These are phyloP conservation scores for Araneus ventricosus DNA, from an alignment of 1,140 invertebrate genomes.

Conservation along the genomic window DNA sequence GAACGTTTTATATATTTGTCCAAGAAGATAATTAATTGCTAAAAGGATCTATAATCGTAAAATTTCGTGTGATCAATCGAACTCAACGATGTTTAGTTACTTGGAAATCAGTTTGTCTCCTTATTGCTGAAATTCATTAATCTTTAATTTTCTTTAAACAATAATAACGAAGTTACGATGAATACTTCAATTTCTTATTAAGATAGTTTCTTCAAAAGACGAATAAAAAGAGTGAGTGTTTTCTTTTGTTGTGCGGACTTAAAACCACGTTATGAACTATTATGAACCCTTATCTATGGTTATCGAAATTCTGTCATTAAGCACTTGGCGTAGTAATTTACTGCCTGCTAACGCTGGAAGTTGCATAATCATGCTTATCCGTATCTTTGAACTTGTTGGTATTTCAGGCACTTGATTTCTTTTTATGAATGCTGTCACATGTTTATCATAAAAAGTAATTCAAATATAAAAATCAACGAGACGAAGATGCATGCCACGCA, in stretches of 20 bases:
- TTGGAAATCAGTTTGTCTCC: not conserved
- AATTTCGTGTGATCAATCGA: not conserved
- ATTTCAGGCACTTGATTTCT: not conserved
- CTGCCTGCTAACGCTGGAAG: not conserved
- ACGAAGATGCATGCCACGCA: no score
- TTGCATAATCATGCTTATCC: not conserved
- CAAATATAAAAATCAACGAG: not conserved
- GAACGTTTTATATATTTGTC: not conserved
- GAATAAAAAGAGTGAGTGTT: not conserved
- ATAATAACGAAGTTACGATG: not conserved
- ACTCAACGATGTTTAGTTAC: not conserved
- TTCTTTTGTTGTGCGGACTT: not conserved
- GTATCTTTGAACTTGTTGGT: not conserved
- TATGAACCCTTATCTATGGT: conserved; percentile 8
- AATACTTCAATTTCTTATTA: not conserved
- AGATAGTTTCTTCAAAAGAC: no score
- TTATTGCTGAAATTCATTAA: no score
- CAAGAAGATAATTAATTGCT: not conserved
- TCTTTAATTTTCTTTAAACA: not conserved
- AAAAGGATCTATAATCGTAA: not conserved
- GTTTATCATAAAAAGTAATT: not conserved
- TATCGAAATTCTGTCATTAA: conserved; percentile 34
- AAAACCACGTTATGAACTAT: not conserved
- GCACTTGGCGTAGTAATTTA: not conserved
- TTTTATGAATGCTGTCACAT: not conserved